phyloP scores from a whole-genome alignment of 1,140 invertebrate genomes.

The Nautilus pompilius region DNA sequence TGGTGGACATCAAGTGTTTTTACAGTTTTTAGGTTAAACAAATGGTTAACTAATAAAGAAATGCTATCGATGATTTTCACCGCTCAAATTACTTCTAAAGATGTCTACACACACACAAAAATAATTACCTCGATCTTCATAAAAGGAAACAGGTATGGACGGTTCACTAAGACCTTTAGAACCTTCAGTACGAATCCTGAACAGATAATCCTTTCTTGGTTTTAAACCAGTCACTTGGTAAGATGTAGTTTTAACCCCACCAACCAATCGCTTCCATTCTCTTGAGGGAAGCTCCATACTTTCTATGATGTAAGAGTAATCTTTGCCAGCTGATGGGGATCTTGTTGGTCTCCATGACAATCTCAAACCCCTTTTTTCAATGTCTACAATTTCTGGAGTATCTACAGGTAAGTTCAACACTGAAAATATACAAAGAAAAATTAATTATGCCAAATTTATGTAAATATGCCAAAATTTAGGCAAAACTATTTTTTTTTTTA shows the following conservation, averaged over 20 bases:
- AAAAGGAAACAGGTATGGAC: constrained; percentile 32
- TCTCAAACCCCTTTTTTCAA: constrained; percentile 30
- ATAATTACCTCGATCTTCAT: constrained; percentile 33
- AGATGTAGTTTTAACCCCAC: constrained; percentile 30
- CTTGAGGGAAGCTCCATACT: constrained; percentile 28
- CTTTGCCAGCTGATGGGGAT: constrained; percentile 20
- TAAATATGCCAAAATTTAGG: background rate
- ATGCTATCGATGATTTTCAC: too few relatives aligned
- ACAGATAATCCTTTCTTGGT: constrained; percentile 96
- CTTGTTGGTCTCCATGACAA: constrained; percentile 29
- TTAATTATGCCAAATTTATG: background rate
- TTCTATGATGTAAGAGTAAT: constrained; percentile 36
- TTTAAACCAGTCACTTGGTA: constrained; percentile 64
- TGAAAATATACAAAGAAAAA: constrained; percentile 10
- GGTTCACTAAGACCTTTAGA: constrained; percentile 60
- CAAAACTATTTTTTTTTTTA: background rate
- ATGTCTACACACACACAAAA: too few relatives aligned
- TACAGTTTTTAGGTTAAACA: too few relatives aligned
- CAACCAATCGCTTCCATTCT: constrained; percentile 33
- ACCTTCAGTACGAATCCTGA: constrained; percentile 92
- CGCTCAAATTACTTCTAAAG: too few relatives aligned
- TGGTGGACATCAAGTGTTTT: too few relatives aligned
- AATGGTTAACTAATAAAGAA: too few relatives aligned
- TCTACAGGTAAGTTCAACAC: constrained; percentile 30
- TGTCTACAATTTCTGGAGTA: constrained; percentile 36